Percentiles rank a stretch among this genome's conserved stretches.
Evolutionary conservation across 1,140 invertebrate genomes (phyloP).

Genomic region (Danaus plexippus): DNA sequence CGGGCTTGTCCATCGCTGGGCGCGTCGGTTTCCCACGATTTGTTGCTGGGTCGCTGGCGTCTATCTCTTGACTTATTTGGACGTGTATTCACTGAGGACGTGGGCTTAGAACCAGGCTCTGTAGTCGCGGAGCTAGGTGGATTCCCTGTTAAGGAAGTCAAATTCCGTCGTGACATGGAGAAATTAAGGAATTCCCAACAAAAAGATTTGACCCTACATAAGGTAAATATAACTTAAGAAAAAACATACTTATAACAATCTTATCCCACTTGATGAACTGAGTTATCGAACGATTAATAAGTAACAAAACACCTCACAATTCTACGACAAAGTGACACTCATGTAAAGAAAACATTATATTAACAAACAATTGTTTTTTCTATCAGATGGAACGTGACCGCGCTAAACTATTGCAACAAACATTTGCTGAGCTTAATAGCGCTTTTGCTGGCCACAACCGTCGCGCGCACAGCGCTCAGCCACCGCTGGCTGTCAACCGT

Average conservation of each 20-base stretch:
- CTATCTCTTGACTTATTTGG: slow-evolving; percentile 96
- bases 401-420: slow-evolving; percentile 89
- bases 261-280: no score
- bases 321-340: no score
- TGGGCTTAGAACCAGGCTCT: slow-evolving; percentile 95
- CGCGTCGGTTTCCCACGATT: slow-evolving; percentile 88
- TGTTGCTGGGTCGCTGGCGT: slow-evolving; percentile 94
- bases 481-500: slow-evolving; percentile 92
- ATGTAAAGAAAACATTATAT: no score
- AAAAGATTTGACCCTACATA: slow-evolving; percentile 89
- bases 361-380: background rate
- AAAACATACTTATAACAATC: slow-evolving; percentile 1
- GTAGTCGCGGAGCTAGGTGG: slow-evolving; percentile 96
- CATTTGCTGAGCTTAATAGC: slow-evolving; percentile 97
- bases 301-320: no score
- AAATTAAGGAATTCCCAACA: slow-evolving; percentile 95
- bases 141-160: slow-evolving; percentile 97
- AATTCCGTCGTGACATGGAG: slow-evolving; percentile 98
- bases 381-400: slow-evolving; percentile 92
- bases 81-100: slow-evolving; percentile 97
- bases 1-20: slow-evolving; percentile 77
- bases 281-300: no score
- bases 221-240: slow-evolving; percentile 65
- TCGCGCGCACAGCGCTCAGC: slow-evolving; percentile 82
- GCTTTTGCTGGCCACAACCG: slow-evolving; percentile 92